A percentile compares a stretch with the other conserved stretches of the same genome.
Evolutionary conservation across 2,113 vertebrate species (phyloP).

Genomic region (Labeo rohita): DNA sequence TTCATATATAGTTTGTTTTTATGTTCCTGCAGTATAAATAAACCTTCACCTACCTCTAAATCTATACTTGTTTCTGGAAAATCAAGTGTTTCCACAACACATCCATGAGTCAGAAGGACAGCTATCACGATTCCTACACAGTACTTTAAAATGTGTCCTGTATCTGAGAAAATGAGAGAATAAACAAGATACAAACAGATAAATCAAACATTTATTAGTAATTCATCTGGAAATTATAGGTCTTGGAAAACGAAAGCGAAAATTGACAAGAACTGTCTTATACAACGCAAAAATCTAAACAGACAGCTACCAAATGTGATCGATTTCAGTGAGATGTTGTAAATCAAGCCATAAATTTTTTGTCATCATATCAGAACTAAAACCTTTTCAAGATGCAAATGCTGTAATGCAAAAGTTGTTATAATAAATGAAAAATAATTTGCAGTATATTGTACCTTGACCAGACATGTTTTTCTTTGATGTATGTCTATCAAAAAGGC

Average conservation of each 20-base stretch:
- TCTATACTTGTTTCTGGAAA: slow-evolving; percentile 26
- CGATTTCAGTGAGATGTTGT: background rate
- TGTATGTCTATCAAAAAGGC: background rate
- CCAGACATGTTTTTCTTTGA: background rate
- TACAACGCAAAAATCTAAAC: background rate
- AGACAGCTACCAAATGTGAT: background rate
- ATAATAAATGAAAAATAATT: background rate
- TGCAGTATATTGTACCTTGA: background rate
- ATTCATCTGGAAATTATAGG: background rate
- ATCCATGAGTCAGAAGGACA: slow-evolving; percentile 42
- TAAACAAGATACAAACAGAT: background rate
- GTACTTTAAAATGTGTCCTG: slow-evolving; percentile 59
- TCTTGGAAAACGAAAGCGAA: background rate
- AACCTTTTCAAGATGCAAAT: background rate
- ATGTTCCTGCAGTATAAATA: background rate
- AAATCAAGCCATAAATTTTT: background rate
- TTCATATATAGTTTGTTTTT: background rate
- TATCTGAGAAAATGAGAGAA: slow-evolving; percentile 18
- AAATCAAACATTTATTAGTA: background rate
- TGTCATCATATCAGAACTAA: background rate
- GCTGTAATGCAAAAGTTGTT: too few relatives aligned
- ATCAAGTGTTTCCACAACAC: slow-evolving; percentile 62
- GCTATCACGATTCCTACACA: slow-evolving; percentile 38
- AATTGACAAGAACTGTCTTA: background rate
- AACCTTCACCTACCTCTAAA: slow-evolving; percentile 58